Percentiles rank a stretch among this genome's conserved stretches.
Evolutionary conservation across 1,140 invertebrate species (phyloP).

Genomic region (Sipha flava): DNA sequence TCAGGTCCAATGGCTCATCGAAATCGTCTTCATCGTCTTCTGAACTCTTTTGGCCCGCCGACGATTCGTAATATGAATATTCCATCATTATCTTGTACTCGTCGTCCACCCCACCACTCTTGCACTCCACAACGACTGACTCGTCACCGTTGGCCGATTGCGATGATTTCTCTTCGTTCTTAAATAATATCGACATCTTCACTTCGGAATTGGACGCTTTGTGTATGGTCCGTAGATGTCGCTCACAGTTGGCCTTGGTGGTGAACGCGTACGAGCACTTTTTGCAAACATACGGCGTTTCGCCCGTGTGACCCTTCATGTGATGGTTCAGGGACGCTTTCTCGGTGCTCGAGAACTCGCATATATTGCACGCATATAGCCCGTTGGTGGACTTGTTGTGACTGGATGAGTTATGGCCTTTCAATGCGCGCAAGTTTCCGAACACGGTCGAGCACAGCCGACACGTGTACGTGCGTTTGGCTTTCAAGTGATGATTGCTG

Average conservation of each 20-base stretch:
- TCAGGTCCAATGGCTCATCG: conserved; percentile 23
- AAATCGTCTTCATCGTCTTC: conserved; percentile 40
- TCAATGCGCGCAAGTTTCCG: conserved; percentile 77
- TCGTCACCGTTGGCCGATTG: not conserved
- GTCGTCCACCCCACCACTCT: not conserved
- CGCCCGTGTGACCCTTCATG: conserved; percentile 87
- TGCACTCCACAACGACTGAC: not conserved
- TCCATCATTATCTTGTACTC: not conserved
- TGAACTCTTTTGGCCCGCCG: conserved; percentile 34
- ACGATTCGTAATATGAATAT: conserved; percentile 9
- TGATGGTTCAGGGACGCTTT: conserved; percentile 82
- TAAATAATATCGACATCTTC: conserved; percentile 52
- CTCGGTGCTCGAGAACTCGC: conserved; percentile 77
- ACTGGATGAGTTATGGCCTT: conserved; percentile 70
- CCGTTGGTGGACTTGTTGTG: conserved; percentile 59
- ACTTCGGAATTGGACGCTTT: conserved; percentile 76
- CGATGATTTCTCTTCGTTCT: not conserved
- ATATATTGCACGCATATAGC: conserved; percentile 82
- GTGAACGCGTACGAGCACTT: conserved; percentile 93
- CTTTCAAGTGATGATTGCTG: conserved; percentile 61
- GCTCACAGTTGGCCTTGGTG: conserved; percentile 84
- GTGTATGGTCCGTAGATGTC: conserved; percentile 83
- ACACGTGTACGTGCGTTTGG: conserved; percentile 80
- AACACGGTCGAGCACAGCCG: conserved; percentile 73
- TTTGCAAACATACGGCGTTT: conserved; percentile 85